Percentiles rank a stretch among this genome's conserved stretches.
Conservation (phyloP, 2,113 vertebrate species). For the Calidris pygmaea region DNA sequence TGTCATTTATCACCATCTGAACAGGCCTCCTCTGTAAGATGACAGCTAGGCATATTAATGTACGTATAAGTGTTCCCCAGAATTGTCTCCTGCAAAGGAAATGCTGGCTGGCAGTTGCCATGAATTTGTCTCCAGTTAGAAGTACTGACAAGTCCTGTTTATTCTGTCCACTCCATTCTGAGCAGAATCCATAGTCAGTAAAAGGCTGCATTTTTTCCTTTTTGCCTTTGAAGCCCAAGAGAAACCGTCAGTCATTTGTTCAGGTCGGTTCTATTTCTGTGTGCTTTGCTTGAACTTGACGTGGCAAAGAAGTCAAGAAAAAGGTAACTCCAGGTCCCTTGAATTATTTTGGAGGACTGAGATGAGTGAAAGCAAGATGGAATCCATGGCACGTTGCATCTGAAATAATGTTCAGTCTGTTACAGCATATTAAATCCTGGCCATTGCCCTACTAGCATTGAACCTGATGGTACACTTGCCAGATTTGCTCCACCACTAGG, state of each 20-base stretch:
- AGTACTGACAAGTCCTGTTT: not conserved
- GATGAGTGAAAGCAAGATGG: not conserved
- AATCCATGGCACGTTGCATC: not conserved
- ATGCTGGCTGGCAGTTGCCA: not conserved
- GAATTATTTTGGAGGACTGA: not conserved
- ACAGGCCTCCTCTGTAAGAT: not conserved
- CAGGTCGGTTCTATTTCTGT: not conserved
- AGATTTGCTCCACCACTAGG: not conserved
- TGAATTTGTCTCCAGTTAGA: not conserved
- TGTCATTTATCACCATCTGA: not conserved
- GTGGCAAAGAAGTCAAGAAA: not conserved
- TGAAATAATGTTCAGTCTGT: not conserved
- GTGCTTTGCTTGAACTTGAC: not conserved
- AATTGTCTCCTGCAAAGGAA: not conserved
- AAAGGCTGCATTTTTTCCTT: not conserved
- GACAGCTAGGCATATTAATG: not conserved
- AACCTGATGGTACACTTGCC: not conserved
- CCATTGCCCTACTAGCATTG: not conserved
- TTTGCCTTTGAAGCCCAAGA: not conserved
- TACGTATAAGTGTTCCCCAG: not conserved
- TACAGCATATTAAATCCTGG: not conserved
- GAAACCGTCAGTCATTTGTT: not conserved
- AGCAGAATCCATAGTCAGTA: not conserved
- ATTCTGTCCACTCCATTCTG: not conserved
- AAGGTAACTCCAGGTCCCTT: not conserved